Percentiles rank a stretch among this genome's conserved stretches.
Evolutionary conservation across 2,888 invertebrate genomes (phyloP).

Genomic region (Andrena chrysosceles): DNA sequence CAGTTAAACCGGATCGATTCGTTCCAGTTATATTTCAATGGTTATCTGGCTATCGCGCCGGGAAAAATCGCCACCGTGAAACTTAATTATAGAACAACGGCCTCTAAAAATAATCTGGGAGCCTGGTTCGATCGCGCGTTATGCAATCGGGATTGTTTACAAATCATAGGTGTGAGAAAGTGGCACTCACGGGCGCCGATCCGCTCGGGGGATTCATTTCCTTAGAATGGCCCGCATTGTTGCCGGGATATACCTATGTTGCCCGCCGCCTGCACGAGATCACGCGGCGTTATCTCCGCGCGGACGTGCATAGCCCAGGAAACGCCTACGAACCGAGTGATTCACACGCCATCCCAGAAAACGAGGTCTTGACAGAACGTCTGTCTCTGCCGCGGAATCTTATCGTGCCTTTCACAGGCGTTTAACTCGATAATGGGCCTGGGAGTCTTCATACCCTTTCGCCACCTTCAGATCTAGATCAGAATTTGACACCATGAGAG

Average conservation of each 20-base stretch:
- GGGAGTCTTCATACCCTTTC: constrained; percentile 7
- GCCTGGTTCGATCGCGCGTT: constrained; percentile 4
- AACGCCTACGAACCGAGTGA: constrained; percentile 68
- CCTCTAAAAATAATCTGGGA: neutral
- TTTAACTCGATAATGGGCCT: constrained; percentile 5
- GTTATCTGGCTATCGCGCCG: neutral
- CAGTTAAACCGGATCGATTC: neutral
- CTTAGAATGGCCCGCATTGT: constrained; percentile 52
- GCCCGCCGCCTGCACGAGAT: constrained; percentile 51
- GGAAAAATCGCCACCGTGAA: constrained; percentile 3
- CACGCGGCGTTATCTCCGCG: constrained; percentile 28
- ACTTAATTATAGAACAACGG: neutral
- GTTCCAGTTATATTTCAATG: constrained; percentile 3
- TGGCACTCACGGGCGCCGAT: constrained; percentile 34
- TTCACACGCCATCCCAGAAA: constrained; percentile 69
- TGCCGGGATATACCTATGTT: constrained; percentile 43
- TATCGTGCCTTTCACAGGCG: constrained; percentile 15
- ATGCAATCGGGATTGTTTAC: constrained; percentile 48
- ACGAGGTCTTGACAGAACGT: constrained; percentile 32
- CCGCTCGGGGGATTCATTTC: constrained; percentile 55
- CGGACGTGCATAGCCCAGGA: constrained; percentile 38
- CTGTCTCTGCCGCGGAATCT: constrained; percentile 35
- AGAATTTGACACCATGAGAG: too few relatives aligned
- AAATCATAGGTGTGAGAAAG: constrained; percentile 38
- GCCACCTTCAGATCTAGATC: neutral